Evolutionary conservation across 2,797 vertebrate species (phyloP), one percentile per base, ranked within the genome.

Genomic region (Lithobates sylvaticus): DNA sequence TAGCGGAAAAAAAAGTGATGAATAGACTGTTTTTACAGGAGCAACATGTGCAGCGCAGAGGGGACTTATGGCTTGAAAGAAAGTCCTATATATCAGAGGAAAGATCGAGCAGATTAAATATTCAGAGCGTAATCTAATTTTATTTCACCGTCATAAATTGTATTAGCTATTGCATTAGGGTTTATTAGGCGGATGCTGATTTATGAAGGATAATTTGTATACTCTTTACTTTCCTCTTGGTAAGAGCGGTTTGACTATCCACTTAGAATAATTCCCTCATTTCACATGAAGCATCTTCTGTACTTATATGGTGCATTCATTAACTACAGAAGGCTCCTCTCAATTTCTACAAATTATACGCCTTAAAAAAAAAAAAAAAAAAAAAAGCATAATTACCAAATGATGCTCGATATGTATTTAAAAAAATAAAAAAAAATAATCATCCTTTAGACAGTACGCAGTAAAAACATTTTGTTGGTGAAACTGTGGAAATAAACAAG

Each of bases 161-260:
- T 86, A 91, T 91, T 91, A 92, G 64, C 84, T 92, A 91, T 91
- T 86, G 85, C 83, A 91, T 93, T 91, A 89, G 70, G 50, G 86
- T 91, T 89, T 88, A 83, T 91, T 89, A 91, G 21, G 86, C 84
- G 86, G 91, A 89, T 73, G 54, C 83, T 89, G 90, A 92, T 92
- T 90, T 91, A 82, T 90, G 77, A 68, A 32, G 80, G 42, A 88
- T 90, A 81, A 91, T 89, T 89, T 89, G 84, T 76, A 89, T 85
- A 83, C 80, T 78, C 32, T 83, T 83, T 83, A 42, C 42, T 83
- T 79, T 79, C 39, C 70, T 81, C 23, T 88, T 90, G 83, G 58
- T 72, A 82, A 86, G 87, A 89, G 81, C 6, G 68, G 36, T 1
- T 67, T 1, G n/a, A 75, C 72, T 44, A 58, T 89, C 71, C 85